phyloP scores from a whole-genome alignment of 2,113 vertebrate species.

The Cyprinodon brontotheroides region DNA sequence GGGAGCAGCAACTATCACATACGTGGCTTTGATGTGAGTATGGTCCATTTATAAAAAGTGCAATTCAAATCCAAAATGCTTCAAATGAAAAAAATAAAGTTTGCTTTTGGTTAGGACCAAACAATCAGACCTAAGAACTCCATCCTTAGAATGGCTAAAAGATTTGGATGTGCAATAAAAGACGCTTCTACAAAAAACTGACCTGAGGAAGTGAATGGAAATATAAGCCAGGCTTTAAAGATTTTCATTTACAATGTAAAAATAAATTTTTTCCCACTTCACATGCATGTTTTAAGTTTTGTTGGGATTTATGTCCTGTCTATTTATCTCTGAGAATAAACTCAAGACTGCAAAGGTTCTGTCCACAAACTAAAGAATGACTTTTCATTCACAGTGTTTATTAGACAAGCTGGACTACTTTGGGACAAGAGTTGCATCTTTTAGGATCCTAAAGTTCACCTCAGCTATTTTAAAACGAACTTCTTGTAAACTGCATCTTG shows the following conservation, averaged over 20 bases:
- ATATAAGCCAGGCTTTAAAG: background rate
- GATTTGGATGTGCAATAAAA: background rate
- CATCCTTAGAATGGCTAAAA: too few species aligned
- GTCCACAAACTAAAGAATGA: background rate
- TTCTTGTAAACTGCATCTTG: background rate
- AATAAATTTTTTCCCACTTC: background rate
- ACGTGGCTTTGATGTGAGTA: too few species aligned
- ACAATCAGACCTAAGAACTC: too few species aligned
- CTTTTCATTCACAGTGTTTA: background rate
- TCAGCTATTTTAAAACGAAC: background rate
- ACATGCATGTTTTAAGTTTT: background rate
- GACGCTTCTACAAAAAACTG: background rate
- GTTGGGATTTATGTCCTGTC: background rate
- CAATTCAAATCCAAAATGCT: too few species aligned
- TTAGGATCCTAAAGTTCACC: background rate
- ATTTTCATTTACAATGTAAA: background rate
- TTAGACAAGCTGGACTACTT: background rate
- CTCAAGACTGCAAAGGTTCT: background rate
- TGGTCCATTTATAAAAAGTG: too few species aligned
- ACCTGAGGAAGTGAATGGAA: background rate
- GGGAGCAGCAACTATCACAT: too few species aligned
- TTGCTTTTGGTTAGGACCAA: too few species aligned
- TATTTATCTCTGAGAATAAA: background rate
- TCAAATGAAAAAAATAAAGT: too few species aligned
- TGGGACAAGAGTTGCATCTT: background rate